Evolutionary conservation across 2,797 vertebrate genomes (phyloP), one percentile per base, ranked within the genome.

Genomic region (Galago senegalensis): DNA sequence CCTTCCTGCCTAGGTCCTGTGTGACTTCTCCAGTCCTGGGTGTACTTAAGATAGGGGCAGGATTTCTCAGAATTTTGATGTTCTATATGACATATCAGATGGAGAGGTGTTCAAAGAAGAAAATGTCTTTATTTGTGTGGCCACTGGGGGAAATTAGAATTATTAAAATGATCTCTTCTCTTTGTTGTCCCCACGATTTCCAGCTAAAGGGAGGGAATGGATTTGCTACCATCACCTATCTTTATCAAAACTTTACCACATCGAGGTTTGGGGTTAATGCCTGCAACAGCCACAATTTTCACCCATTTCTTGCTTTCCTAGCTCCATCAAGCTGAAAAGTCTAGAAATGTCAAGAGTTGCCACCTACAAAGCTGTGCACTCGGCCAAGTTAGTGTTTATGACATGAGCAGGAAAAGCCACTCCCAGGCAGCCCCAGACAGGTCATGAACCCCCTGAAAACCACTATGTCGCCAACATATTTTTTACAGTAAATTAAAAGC

Each of bases 401-500:
- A 43, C 14, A 34, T 58, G 89, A n/a, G 43, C 49, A 58, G 83
- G 58, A 43, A 72, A 43, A 65, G 27, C 11, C 37, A 31, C 20
- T 53, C 53, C 18, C 63, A 46, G 9, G 63, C 18, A 65, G 5
- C 21, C 40, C 63, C 21, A 34, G 58, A 40, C 11, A 83, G 61
- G 16, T 27, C 77, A 72, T 37, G 2, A 43, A 13, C 18, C 31
- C 86, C 53, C 53, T 76, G 61, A 67, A 76, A 88, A 79, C 23
- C 73, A 67, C 34, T 14, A 58, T 20, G 21, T 79, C 16, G 75
- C 46, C 46, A 49, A 18, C 49, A 17, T 46, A 11, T 29, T 87
- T 90, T 75, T 80, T 34, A 85, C 11, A 81, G 89, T 91, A 85
- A 88, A 65, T 87, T 53, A 72, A 72, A 49, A 92, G 46, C 58